Evolutionary conservation across 2,888 invertebrate species (phyloP), one percentile per base, ranked within the genome.

Genomic region (Ormyrus labotus): DNA sequence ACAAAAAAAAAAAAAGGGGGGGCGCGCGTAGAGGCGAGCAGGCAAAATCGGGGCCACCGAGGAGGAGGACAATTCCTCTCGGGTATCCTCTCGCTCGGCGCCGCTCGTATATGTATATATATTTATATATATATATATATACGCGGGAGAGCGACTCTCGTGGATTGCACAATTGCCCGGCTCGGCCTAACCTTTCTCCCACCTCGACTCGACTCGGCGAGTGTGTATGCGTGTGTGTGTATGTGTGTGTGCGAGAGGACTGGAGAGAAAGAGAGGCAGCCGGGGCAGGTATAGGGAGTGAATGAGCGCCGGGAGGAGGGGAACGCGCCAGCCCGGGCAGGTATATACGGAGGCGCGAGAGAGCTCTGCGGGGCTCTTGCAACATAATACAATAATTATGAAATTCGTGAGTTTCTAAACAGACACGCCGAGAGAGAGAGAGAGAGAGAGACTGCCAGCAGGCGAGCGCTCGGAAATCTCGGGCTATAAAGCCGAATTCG

Each of bases 401-500:
- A 90, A 90, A 90, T 90, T 90, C 86, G 88, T 88, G 85, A 89
- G 89, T 90, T 90, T 90, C 90, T 87, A 89, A 90, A 89, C 84
- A 85, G 84, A 83, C 83, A 83, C 83, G 82, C 74, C 65, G 71
- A 70, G 70, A 34, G 13, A 9, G 45, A 5, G 53, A 6, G 34
- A 34, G 34, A 11, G 6, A 53, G 67, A 51, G 67, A 34, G 53
- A 8, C 65, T 48, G 65, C 64, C 64, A 19, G 71, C 60, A 11
- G 10, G 58, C 71, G 45, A 19, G 50, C 55, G 34, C 34, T 34
- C 34, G 34, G 57, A 57, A 57, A 57, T 57, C 57, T 57, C 57
- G 34, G 34, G 34, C 34, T 34, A 34, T 34, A 34, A 34, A 34
- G 34, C 34, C 34, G 34, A 34, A 34, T 34, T 34, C 34, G 34